Evolutionary conservation across 2,113 vertebrate species (phyloP).

Genomic region (Phalacrocorax brasilianus): DNA sequence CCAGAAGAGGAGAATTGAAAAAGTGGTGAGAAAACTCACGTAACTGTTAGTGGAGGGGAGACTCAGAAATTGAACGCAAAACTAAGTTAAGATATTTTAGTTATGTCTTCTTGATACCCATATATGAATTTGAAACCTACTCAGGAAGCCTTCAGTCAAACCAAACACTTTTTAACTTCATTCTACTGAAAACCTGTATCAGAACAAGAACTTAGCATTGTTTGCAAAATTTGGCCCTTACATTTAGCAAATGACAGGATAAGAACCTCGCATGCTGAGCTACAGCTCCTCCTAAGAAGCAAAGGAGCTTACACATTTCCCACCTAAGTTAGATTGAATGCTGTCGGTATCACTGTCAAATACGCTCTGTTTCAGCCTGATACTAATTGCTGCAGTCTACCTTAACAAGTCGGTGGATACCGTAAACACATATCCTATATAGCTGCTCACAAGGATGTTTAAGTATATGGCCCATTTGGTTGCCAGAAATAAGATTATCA

Average conservation of each 20-base stretch:
- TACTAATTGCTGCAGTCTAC: neutral
- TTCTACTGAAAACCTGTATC: neutral
- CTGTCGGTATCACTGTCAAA: constrained; percentile 28
- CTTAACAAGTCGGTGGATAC: neutral
- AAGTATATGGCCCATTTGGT: neutral
- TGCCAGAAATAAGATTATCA: constrained; percentile 55
- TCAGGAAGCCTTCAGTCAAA: neutral
- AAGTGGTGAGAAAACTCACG: neutral
- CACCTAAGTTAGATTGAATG: neutral
- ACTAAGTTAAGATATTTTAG: neutral
- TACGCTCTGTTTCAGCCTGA: neutral
- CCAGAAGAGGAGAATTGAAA: neutral
- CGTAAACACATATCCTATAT: neutral
- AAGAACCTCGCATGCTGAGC: neutral
- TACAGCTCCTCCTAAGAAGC: neutral
- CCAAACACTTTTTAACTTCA: neutral
- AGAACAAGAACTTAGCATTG: neutral
- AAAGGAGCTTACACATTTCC: neutral
- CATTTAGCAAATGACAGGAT: neutral
- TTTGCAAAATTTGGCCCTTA: neutral
- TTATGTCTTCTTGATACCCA: neutral
- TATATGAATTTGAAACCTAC: neutral
- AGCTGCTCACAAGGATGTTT: neutral
- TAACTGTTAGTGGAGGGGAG: neutral
- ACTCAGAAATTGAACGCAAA: neutral